Percentiles rank a stretch among this genome's conserved stretches.
Evolutionary conservation across 2,888 invertebrate genomes (phyloP).

Genomic region (Prosopocoilus inquinatus): DNA sequence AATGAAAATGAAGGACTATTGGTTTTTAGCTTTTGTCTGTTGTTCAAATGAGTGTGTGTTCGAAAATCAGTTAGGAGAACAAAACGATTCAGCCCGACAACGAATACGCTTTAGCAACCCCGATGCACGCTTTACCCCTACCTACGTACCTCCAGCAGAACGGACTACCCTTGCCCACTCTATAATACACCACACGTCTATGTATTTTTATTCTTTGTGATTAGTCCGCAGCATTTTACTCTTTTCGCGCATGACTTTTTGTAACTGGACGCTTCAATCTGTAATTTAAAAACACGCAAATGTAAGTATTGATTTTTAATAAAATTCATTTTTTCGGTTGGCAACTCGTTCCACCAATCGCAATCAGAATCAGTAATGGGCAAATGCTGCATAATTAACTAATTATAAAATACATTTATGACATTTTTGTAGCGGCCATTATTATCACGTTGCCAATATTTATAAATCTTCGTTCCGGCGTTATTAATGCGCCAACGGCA

Average conservation of each 20-base stretch:
- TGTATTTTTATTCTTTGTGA: constrained; percentile 52
- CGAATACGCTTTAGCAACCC: constrained; percentile 31
- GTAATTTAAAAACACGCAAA: constrained; percentile 53
- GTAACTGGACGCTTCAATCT: constrained; percentile 49
- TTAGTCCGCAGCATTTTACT: constrained; percentile 52
- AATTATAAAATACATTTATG: constrained; percentile 51
- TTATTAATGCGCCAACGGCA: constrained; percentile 7
- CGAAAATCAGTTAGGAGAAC: constrained; percentile 53
- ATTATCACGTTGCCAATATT: constrained; percentile 23
- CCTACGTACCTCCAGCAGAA: constrained; percentile 2
- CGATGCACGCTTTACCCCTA: constrained; percentile 16
- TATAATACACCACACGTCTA: constrained; percentile 38
- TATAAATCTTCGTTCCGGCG: constrained; percentile 20
- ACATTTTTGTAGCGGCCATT: constrained; percentile 22
- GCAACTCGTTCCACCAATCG: constrained; percentile 50
- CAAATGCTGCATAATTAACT: constrained; percentile 51
- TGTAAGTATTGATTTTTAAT: constrained; percentile 54
- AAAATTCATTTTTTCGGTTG: constrained; percentile 53
- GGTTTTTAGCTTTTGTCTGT: constrained; percentile 54
- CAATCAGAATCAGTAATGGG: constrained; percentile 50
- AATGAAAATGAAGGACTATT: constrained; percentile 54
- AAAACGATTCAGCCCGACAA: constrained; percentile 44
- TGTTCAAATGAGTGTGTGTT: constrained; percentile 47
- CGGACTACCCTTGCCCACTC: constrained; percentile 2
- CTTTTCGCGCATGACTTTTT: constrained; percentile 53